These are phyloP conservation scores for Terrapene triunguis DNA, from an alignment of 2,113 vertebrate genomes.

Conservation along the genomic window DNA sequence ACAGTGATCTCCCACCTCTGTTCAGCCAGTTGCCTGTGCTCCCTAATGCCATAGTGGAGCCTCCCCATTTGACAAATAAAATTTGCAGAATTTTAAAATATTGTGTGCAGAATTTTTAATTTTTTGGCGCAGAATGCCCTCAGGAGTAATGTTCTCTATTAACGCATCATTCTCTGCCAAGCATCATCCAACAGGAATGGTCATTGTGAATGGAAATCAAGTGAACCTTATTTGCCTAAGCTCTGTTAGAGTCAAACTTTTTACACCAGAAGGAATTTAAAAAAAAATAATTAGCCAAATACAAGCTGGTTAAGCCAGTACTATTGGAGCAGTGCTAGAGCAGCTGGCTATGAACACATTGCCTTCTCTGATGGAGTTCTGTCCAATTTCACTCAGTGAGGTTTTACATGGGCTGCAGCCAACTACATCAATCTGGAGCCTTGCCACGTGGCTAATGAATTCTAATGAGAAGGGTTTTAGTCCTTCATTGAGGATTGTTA, in stretches of 20 bases:
- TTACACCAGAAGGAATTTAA: not conserved
- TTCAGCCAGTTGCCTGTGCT: no score
- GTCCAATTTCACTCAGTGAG: not conserved
- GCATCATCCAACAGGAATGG: not conserved
- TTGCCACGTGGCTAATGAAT: not conserved
- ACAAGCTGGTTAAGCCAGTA: not conserved
- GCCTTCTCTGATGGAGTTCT: not conserved
- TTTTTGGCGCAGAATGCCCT: no score
- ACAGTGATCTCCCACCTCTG: no score
- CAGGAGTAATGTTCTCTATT: no score
- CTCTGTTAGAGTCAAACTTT: not conserved
- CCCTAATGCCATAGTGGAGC: no score
- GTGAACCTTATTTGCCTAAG: not conserved
- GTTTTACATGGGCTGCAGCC: not conserved
- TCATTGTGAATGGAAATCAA: not conserved
- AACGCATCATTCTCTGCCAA: no score
- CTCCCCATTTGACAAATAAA: no score
- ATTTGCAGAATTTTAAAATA: no score
- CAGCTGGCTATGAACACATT: not conserved
- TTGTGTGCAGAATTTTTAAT: no score
- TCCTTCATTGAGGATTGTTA: not conserved
- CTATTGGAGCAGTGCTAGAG: not conserved
- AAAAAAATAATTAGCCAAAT: not conserved
- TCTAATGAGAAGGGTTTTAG: not conserved
- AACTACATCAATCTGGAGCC: not conserved